Conservation (phyloP, 2,888 invertebrate genomes). For the Zaprionus obscuricornis region DNA sequence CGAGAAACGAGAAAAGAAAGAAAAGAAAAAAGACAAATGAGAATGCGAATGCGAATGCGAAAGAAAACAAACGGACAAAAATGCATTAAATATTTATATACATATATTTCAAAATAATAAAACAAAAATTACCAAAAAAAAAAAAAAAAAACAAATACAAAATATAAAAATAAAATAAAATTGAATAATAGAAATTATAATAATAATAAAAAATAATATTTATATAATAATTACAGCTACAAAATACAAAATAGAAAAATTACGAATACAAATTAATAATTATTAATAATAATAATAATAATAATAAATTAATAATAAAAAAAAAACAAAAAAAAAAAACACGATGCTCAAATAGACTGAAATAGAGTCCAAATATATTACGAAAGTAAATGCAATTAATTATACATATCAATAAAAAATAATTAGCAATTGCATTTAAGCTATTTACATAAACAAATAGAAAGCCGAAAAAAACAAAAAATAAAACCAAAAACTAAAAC, state of each 20-base stretch:
- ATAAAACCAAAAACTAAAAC: constrained; percentile 7
- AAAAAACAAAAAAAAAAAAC: too few relatives aligned
- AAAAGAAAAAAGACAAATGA: constrained; percentile 18
- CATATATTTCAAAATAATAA: constrained; percentile 37
- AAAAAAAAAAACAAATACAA: constrained; percentile 26
- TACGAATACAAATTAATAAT: constrained; percentile 9
- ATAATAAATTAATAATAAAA: constrained; percentile 45
- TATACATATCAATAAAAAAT: constrained; percentile 81
- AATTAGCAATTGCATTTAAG: constrained; percentile 81
- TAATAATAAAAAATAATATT: constrained; percentile 32
- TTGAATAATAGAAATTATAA: constrained; percentile 25
- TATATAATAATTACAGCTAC: constrained; percentile 27
- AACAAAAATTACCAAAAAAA: constrained; percentile 28
- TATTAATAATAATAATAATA: constrained; percentile 35
- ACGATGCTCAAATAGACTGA: constrained; percentile 82
- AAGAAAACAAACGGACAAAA: constrained; percentile 26
- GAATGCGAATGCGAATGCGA: too few relatives aligned
- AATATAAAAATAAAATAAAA: constrained; percentile 27
- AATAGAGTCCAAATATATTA: constrained; percentile 82
- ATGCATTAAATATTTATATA: constrained; percentile 47
- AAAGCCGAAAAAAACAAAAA: constrained; percentile 20
- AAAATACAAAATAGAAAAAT: constrained; percentile 28
- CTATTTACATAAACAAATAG: constrained; percentile 45
- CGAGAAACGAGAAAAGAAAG: constrained; percentile 16
- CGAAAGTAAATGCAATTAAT: constrained; percentile 82